A percentile compares a stretch with the other conserved stretches of the same genome.
Evolutionary conservation across 2,797 vertebrate genomes (phyloP).

Genomic region (Graptemys geographica): DNA sequence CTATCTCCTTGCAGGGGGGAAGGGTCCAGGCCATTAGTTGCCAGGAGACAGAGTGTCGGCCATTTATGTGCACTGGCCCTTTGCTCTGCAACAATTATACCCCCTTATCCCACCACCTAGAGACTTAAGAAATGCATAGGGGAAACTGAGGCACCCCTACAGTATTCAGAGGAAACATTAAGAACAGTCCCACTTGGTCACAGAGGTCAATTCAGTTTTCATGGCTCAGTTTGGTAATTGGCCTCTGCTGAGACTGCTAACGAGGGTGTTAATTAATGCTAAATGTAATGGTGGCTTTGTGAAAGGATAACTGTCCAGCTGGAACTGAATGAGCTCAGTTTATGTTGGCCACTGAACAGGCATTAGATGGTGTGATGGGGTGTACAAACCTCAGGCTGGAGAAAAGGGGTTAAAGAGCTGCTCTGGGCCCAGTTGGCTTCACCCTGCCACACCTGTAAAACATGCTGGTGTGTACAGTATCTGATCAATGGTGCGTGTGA

Average conservation of each 20-base stretch:
- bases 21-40: too few species aligned
- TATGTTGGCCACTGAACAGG: constrained; percentile 54
- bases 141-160: too few species aligned
- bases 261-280: constrained; percentile 64
- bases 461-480: not conserved
- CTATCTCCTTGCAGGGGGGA: too few species aligned
- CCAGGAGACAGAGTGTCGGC: too few species aligned
- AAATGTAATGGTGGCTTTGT: constrained; percentile 53
- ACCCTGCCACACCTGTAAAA: not conserved
- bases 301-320: constrained; percentile 66
- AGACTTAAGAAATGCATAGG: too few species aligned
- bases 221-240: constrained; percentile 67
- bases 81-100: too few species aligned
- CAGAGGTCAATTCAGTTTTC: constrained; percentile 48
- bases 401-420: not conserved
- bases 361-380: constrained; percentile 11
- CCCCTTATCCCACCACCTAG: too few species aligned
- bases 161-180: too few species aligned
- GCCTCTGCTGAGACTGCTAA: constrained; percentile 64
- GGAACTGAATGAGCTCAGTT: constrained; percentile 53
- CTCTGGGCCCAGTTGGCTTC: too few species aligned
- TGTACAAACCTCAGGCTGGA: not conserved
- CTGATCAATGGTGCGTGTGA: not conserved
- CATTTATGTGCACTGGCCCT: too few species aligned
- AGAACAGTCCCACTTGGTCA: too few species aligned